These are phyloP conservation scores for Antrozous pallidus DNA, from an alignment of 2,797 vertebrate species.

Conservation along the genomic window DNA sequence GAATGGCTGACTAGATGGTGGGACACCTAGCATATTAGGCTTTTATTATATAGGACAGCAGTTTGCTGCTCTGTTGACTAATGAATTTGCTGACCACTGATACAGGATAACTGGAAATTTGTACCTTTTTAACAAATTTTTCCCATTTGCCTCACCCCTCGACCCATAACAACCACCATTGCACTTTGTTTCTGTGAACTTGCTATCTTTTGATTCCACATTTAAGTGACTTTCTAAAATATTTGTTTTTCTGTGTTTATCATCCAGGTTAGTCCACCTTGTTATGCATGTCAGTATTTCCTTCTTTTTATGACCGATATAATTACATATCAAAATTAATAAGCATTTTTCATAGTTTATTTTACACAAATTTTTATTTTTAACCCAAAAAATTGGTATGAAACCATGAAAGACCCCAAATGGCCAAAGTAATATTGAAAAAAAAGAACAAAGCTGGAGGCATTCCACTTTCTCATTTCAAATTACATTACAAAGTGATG, in stretches of 20 bases:
- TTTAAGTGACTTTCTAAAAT: not conserved
- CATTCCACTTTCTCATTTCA: not conserved
- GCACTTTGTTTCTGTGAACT: not conserved
- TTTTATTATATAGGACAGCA: no score
- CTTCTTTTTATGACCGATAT: not conserved
- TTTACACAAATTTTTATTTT: not conserved
- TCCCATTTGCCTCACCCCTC: not conserved
- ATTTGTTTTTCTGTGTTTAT: not conserved
- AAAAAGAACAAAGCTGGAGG: not conserved
- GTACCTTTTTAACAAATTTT: not conserved
- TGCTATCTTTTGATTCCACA: not conserved
- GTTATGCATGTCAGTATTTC: not conserved
- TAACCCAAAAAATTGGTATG: not conserved
- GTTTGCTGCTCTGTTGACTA: no score
- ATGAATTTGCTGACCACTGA: no score
- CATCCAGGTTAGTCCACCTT: not conserved
- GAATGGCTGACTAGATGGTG: no score
- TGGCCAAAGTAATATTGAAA: not conserved
- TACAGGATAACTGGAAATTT: not conserved
- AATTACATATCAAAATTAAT: not conserved
- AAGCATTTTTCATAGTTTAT: not conserved
- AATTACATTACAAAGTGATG: not conserved
- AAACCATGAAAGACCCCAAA: not conserved
- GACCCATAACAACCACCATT: not conserved
- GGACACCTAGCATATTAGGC: no score